Conservation (phyloP, 2,797 vertebrate species). For the Vireo griseus region DNA sequence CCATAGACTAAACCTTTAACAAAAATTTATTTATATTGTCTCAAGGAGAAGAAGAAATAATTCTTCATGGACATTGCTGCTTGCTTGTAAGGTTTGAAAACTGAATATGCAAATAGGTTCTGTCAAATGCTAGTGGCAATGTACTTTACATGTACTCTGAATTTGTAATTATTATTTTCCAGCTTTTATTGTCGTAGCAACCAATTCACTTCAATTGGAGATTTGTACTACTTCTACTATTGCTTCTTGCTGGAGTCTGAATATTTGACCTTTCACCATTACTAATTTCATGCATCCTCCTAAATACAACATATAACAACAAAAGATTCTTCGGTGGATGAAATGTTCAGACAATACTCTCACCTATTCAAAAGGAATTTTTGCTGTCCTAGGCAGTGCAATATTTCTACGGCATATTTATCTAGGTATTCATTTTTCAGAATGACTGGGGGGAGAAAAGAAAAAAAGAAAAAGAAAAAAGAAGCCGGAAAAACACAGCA, state of each 20-base stretch:
- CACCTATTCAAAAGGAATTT: not conserved
- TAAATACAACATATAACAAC: not conserved
- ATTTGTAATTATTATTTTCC: not conserved
- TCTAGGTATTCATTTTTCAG: not conserved
- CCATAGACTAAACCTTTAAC: not conserved
- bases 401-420: not conserved
- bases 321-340: not conserved
- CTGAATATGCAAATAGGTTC: not conserved
- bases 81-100: not conserved
- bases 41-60: not conserved
- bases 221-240: not conserved
- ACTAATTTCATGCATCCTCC: not conserved
- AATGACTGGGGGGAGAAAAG: rapidly evolving
- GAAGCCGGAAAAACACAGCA: not conserved
- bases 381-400: not conserved
- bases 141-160: not conserved
- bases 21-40: not conserved
- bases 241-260: not conserved
- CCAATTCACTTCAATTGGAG: not conserved
- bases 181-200: not conserved
- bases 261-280: not conserved
- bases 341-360: not conserved
- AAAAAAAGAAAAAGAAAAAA: rapidly evolving
- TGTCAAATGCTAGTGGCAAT: not conserved
- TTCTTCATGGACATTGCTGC: not conserved